These are phyloP conservation scores for Phalangium opilio DNA, from an alignment of 2,888 invertebrate species.

Conservation along the genomic window DNA sequence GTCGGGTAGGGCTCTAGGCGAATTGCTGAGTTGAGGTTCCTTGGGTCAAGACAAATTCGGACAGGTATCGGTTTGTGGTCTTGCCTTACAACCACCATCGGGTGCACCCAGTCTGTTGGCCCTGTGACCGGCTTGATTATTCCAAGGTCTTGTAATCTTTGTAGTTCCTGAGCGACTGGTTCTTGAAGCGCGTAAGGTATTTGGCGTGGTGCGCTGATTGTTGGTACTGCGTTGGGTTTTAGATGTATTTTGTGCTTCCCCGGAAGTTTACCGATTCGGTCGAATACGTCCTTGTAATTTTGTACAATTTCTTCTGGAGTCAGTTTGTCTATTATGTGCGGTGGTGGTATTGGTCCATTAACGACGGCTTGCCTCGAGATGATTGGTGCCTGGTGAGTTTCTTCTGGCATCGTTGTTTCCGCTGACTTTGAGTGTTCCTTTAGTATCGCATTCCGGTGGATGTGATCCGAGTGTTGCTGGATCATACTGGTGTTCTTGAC, in stretches of 20 bases:
- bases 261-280: constrained; percentile 3
- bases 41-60: constrained; percentile 8
- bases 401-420: too few species aligned
- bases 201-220: constrained; percentile 1
- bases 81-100: constrained; percentile 5
- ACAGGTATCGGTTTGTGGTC: constrained; percentile 2
- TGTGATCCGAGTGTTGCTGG: too few species aligned
- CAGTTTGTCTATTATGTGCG: too few species aligned
- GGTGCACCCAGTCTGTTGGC: constrained; percentile 2
- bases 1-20: constrained; percentile 4
- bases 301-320: not conserved
- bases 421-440: too few species aligned
- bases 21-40: constrained; percentile 6
- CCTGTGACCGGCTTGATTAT: constrained; percentile 2
- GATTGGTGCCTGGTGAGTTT: too few species aligned
- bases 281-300: constrained; percentile 6
- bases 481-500: too few species aligned
- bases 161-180: constrained; percentile 8
- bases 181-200: constrained; percentile 3
- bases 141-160: constrained; percentile 3
- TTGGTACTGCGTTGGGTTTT: not conserved
- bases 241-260: constrained; percentile 3
- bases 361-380: too few species aligned
- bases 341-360: too few species aligned
- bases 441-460: too few species aligned